phyloP scores from a whole-genome alignment of 2,113 vertebrate genomes.

The Muntiacus muntjak region DNA sequence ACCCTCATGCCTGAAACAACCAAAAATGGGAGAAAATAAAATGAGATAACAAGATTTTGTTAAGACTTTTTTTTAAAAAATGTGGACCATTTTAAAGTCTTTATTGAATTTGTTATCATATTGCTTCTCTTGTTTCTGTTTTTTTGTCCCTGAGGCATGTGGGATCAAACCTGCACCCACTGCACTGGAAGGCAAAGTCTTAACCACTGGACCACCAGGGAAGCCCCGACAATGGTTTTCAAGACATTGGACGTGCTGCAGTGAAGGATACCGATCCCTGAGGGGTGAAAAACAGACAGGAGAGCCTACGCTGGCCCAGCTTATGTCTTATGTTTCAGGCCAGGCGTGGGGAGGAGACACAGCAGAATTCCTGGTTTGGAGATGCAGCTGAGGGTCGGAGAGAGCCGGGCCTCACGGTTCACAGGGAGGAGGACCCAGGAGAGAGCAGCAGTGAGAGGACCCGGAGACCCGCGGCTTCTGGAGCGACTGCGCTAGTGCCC shows the following conservation, averaged over 20 bases:
- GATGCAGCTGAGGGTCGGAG: neutral
- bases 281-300: neutral
- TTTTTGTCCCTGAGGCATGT: neutral
- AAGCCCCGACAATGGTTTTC: neutral
- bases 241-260: neutral
- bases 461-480: neutral
- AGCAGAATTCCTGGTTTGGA: neutral
- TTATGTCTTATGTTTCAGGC: neutral
- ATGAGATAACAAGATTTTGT: neutral
- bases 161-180: neutral
- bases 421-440: neutral
- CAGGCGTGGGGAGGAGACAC: neutral
- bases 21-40: neutral
- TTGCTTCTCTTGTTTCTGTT: neutral
- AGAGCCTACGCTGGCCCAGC: neutral
- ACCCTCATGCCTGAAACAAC: neutral
- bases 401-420: neutral
- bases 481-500: neutral
- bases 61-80: neutral
- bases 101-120: neutral
- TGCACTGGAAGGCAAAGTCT: neutral
- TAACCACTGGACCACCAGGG: neutral
- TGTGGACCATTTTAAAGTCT: neutral
- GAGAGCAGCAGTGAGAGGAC: neutral
- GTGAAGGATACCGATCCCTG: neutral